Evolutionary conservation across 2,797 vertebrate genomes (phyloP).

Genomic region (Oceanodroma leucorhoa): DNA sequence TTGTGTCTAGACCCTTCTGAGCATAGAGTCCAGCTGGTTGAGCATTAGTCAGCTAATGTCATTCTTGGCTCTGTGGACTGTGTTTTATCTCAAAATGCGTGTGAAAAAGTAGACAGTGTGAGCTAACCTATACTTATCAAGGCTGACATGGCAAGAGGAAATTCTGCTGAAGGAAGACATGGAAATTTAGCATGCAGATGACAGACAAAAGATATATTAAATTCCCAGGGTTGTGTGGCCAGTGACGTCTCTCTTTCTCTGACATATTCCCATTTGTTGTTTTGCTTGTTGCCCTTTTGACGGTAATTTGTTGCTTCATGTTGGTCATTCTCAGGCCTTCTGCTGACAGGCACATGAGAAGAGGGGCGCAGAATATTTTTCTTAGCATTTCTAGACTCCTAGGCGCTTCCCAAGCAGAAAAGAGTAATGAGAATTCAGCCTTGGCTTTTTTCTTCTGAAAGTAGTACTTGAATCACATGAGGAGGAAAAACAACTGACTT

Average conservation of each 20-base stretch:
- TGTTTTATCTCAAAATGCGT: background rate
- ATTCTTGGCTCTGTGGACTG: background rate
- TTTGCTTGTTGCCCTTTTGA: constrained; percentile 15
- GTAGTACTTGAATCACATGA: background rate
- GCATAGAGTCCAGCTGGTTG: background rate
- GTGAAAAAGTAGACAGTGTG: background rate
- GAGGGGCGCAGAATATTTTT: background rate
- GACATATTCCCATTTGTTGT: constrained; percentile 43
- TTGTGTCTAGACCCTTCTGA: background rate
- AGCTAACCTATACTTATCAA: constrained; percentile 37
- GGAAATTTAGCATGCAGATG: constrained; percentile 41
- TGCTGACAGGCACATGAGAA: background rate
- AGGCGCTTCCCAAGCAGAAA: background rate
- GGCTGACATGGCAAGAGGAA: constrained; percentile 14
- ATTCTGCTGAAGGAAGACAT: background rate
- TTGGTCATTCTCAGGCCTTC: background rate
- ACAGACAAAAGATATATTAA: constrained; percentile 35
- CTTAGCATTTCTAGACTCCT: background rate
- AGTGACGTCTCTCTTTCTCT: background rate
- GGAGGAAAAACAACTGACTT: background rate
- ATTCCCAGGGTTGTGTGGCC: background rate
- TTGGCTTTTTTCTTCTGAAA: background rate
- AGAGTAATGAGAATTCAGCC: background rate
- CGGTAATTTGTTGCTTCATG: background rate
- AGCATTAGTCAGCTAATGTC: constrained; percentile 47